Percentiles rank a stretch among this genome's conserved stretches.
These are phyloP conservation scores for Triplophysa bombifrons DNA, from an alignment of 2,797 vertebrate genomes.

Conservation along the genomic window DNA sequence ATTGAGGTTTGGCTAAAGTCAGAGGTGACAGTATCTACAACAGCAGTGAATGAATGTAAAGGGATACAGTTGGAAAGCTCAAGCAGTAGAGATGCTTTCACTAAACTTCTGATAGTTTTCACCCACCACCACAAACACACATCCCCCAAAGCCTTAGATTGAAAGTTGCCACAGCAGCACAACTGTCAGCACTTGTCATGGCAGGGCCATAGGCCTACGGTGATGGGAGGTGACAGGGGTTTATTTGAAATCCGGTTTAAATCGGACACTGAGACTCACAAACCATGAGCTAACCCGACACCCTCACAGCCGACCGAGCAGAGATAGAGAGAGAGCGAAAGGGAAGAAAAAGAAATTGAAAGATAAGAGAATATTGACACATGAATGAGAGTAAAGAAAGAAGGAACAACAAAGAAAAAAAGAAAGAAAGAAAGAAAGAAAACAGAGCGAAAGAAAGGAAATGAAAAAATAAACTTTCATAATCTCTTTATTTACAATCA, in stretches of 20 bases:
- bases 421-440: slow-evolving; percentile 10
- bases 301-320: slow-evolving; percentile 49
- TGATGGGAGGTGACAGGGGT: slow-evolving; percentile 77
- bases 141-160: slow-evolving; percentile 70
- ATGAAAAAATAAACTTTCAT: too few relatives aligned
- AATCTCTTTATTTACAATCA: too few relatives aligned
- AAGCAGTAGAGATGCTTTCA: slow-evolving; percentile 63
- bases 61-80: slow-evolving; percentile 60
- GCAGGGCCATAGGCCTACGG: slow-evolving; percentile 61
- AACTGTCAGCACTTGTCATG: slow-evolving; percentile 77
- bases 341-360: not conserved
- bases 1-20: slow-evolving; percentile 21
- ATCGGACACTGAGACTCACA: slow-evolving; percentile 66
- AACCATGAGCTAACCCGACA: slow-evolving; percentile 51
- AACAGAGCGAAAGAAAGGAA: not conserved
- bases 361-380: slow-evolving; percentile 22
- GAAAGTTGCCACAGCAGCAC: slow-evolving; percentile 77
- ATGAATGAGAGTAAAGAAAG: slow-evolving; percentile 5
- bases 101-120: slow-evolving; percentile 67
- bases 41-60: slow-evolving; percentile 29
- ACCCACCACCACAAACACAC: slow-evolving; percentile 48
- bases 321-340: slow-evolving; percentile 18
- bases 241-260: slow-evolving; percentile 75
- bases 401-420: not conserved
- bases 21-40: slow-evolving; percentile 32